These are phyloP conservation scores for Metalampra italica DNA, from an alignment of 2,888 invertebrate genomes.

Conservation along the genomic window DNA sequence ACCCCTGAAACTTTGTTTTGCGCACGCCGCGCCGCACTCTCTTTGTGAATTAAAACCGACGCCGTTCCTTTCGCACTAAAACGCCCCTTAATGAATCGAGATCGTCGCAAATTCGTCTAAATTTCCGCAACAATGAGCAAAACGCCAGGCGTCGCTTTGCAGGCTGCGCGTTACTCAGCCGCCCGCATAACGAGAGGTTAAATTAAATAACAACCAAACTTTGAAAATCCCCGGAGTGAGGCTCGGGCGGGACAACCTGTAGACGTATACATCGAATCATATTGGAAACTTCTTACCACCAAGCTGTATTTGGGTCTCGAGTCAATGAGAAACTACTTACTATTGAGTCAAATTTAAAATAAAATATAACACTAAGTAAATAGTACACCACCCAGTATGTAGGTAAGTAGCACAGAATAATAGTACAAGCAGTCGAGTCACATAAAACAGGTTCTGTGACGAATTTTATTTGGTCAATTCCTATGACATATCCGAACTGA, in stretches of 20 bases:
- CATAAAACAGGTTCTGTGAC: too few relatives aligned
- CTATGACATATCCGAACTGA: slow-evolving; percentile 1
- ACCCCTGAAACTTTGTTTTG: slow-evolving; percentile 63
- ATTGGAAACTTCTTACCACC: slow-evolving; percentile 57
- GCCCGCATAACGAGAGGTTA: slow-evolving; percentile 67
- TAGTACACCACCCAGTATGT: too few relatives aligned
- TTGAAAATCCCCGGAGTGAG: slow-evolving; percentile 39
- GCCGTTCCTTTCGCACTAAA: slow-evolving; percentile 58
- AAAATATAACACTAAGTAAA: too few relatives aligned
- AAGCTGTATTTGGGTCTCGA: slow-evolving; percentile 40
- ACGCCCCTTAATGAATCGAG: slow-evolving; percentile 67
- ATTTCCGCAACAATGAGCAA: slow-evolving; percentile 66
- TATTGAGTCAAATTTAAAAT: not conserved
- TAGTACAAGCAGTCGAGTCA: too few relatives aligned
- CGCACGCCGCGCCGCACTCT: slow-evolving; percentile 54
- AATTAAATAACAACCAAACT: slow-evolving; percentile 73
- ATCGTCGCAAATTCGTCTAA: slow-evolving; percentile 70
- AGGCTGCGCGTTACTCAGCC: slow-evolving; percentile 51
- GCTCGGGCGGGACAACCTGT: slow-evolving; percentile 28
- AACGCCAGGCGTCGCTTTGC: slow-evolving; percentile 52
- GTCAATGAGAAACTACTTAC: slow-evolving; percentile 12
- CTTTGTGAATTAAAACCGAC: slow-evolving; percentile 67
- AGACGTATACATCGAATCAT: slow-evolving; percentile 56
- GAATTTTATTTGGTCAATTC: too few relatives aligned
- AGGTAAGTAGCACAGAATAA: too few relatives aligned